phyloP scores from a whole-genome alignment of 1,140 invertebrate species.

The Drosophila sproati region DNA sequence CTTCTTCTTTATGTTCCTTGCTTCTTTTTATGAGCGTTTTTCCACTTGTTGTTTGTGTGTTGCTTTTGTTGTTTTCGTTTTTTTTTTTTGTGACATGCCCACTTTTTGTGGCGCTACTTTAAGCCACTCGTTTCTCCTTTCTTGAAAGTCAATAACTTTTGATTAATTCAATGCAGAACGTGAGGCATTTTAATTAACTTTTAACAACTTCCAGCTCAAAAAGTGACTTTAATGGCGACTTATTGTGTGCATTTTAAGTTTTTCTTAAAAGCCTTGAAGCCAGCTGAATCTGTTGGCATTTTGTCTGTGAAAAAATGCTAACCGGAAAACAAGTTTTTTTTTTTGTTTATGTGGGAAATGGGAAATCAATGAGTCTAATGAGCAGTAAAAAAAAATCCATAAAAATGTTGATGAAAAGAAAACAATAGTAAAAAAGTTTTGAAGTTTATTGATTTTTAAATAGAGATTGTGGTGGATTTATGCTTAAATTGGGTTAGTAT shows the following conservation, averaged over 20 bases:
- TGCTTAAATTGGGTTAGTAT: too few relatives aligned
- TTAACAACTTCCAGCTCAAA: slow-evolving; percentile 4
- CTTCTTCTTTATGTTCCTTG: not conserved
- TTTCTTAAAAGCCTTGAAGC: not conserved
- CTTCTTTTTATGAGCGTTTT: slow-evolving; percentile 45
- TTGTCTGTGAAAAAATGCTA: not conserved
- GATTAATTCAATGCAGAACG: slow-evolving; percentile 65
- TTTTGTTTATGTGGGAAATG: too few relatives aligned
- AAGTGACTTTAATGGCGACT: slow-evolving; percentile 18
- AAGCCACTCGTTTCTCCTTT: slow-evolving; percentile 25
- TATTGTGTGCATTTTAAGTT: slow-evolving; percentile 14
- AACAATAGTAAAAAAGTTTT: not conserved
- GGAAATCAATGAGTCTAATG: not conserved
- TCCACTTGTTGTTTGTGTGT: not conserved
- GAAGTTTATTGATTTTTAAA: not conserved
- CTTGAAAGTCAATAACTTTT: slow-evolving; percentile 60
- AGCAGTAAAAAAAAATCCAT: not conserved
- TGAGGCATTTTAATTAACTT: slow-evolving; percentile 40
- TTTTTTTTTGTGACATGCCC: not conserved
- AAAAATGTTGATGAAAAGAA: not conserved
- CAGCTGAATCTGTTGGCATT: not conserved
- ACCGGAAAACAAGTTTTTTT: too few relatives aligned
- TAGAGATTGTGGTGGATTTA: too few relatives aligned
- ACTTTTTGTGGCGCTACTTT: slow-evolving; percentile 36
- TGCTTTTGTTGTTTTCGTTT: not conserved